A percentile compares a stretch with the other conserved stretches of the same genome.
Evolutionary conservation across 1,140 invertebrate genomes (phyloP).

Genomic region (Caenorhabditis elegans): WBcel235 BX284602.5:10851001-10851500

Average conservation of each 20-base stretch:
- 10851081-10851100: background rate
- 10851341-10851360: background rate
- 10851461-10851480: constrained; percentile 4
- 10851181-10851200: background rate
- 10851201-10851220: background rate
- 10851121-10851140: constrained; percentile 21
- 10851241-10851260: background rate
- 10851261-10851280: background rate
- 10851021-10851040: background rate
- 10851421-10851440: background rate
- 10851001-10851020: background rate
- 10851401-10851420: background rate
- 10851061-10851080: background rate
- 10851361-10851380: no score
- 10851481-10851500: no score
- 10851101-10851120: background rate
- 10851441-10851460: background rate
- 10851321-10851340: constrained; percentile 28
- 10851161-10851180: no score
- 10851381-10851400: constrained; percentile 2
- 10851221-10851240: background rate
- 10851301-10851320: constrained; percentile 19
- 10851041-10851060: background rate
- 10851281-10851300: constrained; percentile 15
- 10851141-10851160: no score